Evolutionary conservation across 2,797 vertebrate species (phyloP).

Genomic region (Rhinatrema bivittatum): DNA sequence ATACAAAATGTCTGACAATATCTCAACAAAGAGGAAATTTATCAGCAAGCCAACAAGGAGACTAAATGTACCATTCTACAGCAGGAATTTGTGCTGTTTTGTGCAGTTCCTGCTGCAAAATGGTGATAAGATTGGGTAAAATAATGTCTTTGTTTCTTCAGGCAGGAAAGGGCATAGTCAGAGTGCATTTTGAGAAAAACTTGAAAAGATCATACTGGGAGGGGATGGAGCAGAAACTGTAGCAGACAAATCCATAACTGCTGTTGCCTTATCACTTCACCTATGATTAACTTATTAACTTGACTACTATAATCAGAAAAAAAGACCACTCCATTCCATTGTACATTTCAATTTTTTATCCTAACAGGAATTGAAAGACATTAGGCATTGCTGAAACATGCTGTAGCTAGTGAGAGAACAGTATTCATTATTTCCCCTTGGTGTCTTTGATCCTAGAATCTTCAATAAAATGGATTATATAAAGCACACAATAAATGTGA

Average conservation of each 20-base stretch:
- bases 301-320: constrained; percentile 8
- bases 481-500: constrained; percentile 16
- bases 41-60: constrained; percentile 31
- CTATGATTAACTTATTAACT: constrained; percentile 1
- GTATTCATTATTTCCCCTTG: not conserved
- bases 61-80: constrained; percentile 14
- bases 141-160: not conserved
- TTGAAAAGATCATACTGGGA: not conserved
- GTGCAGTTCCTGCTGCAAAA: not conserved
- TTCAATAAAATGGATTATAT: constrained; percentile 10
- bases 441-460: constrained; percentile 2
- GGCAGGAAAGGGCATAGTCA: constrained; percentile 1
- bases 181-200: constrained; percentile 6
- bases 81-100: constrained; percentile 8
- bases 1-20: constrained; percentile 23
- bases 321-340: constrained; percentile 3
- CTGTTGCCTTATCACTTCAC: not conserved
- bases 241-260: not conserved
- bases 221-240: constrained; percentile 10
- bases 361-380: not conserved
- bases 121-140: constrained; percentile 21
- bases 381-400: constrained; percentile 1
- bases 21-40: constrained; percentile 27
- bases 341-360: not conserved
- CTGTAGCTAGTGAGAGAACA: not conserved